A percentile compares a stretch with the other conserved stretches of the same genome.
Evolutionary conservation across 53 echinoderm and acorn worm species (phyloP).

Genomic region (Astropecten irregularis): DNA sequence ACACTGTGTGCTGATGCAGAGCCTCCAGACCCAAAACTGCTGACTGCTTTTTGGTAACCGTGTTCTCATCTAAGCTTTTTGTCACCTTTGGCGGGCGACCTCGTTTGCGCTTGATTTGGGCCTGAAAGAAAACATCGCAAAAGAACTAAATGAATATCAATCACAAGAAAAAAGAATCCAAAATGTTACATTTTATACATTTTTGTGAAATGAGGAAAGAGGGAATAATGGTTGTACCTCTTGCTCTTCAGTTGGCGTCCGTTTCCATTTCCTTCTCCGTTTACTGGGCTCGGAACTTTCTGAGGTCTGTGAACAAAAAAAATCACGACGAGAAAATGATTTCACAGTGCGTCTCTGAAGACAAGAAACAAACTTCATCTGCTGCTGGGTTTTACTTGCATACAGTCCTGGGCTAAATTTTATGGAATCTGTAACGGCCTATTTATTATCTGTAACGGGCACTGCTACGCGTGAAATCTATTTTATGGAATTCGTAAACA

Average conservation of each 20-base stretch:
- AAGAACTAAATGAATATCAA: neutral
- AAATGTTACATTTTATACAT: no score
- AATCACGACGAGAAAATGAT: no score
- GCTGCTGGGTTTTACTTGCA: no score
- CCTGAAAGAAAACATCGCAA: neutral
- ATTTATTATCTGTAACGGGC: no score
- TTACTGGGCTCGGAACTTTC: slow-evolving; percentile 40
- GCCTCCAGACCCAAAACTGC: slow-evolving; percentile 89
- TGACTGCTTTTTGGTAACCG: slow-evolving; percentile 57
- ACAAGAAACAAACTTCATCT: no score
- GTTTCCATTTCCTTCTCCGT: slow-evolving; percentile 51
- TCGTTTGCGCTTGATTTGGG: slow-evolving; percentile 57
- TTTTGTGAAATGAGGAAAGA: neutral
- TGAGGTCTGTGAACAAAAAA: slow-evolving; percentile 27
- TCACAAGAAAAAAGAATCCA: neutral
- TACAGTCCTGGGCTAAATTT: no score
- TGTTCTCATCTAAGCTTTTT: slow-evolving; percentile 21
- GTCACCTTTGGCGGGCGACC: slow-evolving; percentile 74
- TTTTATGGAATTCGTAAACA: no score
- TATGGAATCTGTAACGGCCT: no score
- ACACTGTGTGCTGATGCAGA: slow-evolving; percentile 89
- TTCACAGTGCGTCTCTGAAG: neutral
- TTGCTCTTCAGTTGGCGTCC: neutral
- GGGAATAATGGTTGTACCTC: neutral
- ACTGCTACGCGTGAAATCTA: no score